A percentile compares a stretch with the other conserved stretches of the same genome.
Conservation (phyloP, 2,888 invertebrate genomes). For the Corythucha ciliata region DNA sequence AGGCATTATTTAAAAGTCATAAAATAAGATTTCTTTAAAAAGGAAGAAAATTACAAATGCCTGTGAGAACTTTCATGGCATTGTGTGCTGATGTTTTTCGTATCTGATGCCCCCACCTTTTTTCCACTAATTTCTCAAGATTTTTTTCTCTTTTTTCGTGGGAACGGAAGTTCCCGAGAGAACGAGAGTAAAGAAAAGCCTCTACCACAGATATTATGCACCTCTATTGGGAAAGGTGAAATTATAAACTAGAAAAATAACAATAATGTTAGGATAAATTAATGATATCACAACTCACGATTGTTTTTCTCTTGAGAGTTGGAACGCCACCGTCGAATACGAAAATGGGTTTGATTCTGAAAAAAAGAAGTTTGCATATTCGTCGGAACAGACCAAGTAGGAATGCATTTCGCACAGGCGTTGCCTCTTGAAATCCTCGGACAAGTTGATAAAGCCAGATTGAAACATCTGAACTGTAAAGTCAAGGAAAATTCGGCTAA, state of each 20-base stretch:
- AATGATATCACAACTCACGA: conserved; percentile 52
- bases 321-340: conserved; percentile 98
- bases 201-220: too few species aligned
- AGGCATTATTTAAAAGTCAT: too few species aligned
- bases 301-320: conserved; percentile 79
- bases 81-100: conserved; percentile 8
- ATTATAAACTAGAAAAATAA: too few species aligned
- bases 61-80: conserved; percentile 4
- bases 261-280: too few species aligned
- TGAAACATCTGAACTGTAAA: conserved; percentile 68
- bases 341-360: conserved; percentile 91
- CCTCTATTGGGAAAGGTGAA: too few species aligned
- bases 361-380: conserved; percentile 90
- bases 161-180: neutral
- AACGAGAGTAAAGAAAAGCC: too few species aligned
- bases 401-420: conserved; percentile 79
- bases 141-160: neutral
- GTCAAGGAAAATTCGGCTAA: conserved; percentile 4
- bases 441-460: conserved; percentile 98
- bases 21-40: too few species aligned
- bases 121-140: too few species aligned
- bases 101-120: too few species aligned
- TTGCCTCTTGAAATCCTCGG: conserved; percentile 84
- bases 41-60: conserved; percentile 4
- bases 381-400: conserved; percentile 86